Evolutionary conservation across 2,797 vertebrate species (phyloP).

Genomic region (Tangara arthus): DNA sequence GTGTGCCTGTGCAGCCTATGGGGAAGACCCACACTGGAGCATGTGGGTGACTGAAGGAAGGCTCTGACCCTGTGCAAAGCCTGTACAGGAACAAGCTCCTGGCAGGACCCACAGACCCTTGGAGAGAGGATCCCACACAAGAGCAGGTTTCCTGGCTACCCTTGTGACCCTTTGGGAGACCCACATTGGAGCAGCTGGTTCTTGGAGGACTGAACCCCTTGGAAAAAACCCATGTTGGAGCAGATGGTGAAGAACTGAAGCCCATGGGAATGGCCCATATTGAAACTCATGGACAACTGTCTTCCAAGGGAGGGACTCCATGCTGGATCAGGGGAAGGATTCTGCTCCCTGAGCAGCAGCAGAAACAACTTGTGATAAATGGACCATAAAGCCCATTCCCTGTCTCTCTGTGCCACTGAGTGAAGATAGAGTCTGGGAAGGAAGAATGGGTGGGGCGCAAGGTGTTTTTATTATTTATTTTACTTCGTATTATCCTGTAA

Average conservation of each 20-base stretch:
- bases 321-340: background rate
- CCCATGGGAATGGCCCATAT: fast-evolving
- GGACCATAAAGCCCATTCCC: background rate
- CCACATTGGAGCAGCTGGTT: background rate
- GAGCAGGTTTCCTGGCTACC: background rate
- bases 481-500: background rate
- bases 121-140: background rate
- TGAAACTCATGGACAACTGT: background rate
- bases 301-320: background rate
- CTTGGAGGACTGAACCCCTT: background rate
- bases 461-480: background rate
- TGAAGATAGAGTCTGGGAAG: background rate
- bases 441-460: fast-evolving
- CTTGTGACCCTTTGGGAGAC: background rate
- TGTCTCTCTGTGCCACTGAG: background rate
- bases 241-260: background rate
- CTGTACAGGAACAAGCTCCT: background rate
- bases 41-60: background rate
- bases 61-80: background rate
- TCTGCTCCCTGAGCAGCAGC: fast-evolving
- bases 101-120: background rate
- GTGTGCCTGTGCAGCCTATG: background rate
- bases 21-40: fast-evolving
- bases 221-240: background rate
- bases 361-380: background rate